Conservation (phyloP, 2,888 invertebrate genomes). For the Petrolisthes manimaculis region DNA sequence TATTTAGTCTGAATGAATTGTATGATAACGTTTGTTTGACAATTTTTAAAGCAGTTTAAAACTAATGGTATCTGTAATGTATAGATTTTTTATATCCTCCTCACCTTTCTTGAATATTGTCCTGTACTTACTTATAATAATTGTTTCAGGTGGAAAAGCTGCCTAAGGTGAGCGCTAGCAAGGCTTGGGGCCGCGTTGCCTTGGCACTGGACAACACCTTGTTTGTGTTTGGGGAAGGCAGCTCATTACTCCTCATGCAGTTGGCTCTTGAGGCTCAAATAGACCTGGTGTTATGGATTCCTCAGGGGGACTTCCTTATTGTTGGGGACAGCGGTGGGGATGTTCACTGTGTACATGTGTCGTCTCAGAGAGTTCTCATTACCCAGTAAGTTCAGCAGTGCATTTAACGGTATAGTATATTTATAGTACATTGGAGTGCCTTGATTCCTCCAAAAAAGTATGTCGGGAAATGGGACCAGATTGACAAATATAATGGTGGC, state of each 20-base stretch:
- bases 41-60: too few relatives aligned
- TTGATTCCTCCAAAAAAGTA: too few relatives aligned
- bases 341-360: conserved; percentile 59
- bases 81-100: not conserved
- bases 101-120: not conserved
- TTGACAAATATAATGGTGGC: too few relatives aligned
- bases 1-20: too few relatives aligned
- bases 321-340: conserved; percentile 50
- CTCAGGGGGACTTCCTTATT: conserved; percentile 53
- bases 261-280: conserved; percentile 41
- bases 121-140: not conserved
- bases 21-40: too few relatives aligned
- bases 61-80: too few relatives aligned
- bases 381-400: conserved; percentile 48
- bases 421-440: too few relatives aligned
- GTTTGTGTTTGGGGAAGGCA: conserved; percentile 61
- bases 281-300: conserved; percentile 55
- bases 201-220: conserved; percentile 52
- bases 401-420: too few relatives aligned
- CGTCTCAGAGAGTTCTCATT: conserved; percentile 44
- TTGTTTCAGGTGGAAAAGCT: conserved; percentile 5
- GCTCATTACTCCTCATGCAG: conserved; percentile 56
- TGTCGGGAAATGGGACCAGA: too few relatives aligned
- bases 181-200: conserved; percentile 50
- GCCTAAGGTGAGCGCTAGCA: conserved; percentile 40